A percentile compares a stretch with the other conserved stretches of the same genome.
These are phyloP conservation scores for Brenthis hecate DNA, from an alignment of 2,888 invertebrate genomes.

Conservation along the genomic window DNA sequence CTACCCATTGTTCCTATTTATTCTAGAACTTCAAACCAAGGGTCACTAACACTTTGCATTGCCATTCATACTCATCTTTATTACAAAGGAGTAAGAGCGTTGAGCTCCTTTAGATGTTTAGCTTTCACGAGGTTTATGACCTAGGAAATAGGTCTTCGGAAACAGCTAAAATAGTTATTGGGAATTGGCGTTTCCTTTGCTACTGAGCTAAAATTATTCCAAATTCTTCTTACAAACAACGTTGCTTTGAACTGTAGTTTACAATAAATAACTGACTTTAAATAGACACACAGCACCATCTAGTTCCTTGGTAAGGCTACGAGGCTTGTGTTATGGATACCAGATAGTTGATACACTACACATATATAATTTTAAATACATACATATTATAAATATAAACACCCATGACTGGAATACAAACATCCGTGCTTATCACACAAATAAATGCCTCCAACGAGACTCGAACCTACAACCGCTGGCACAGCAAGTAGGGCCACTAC, in stretches of 20 bases:
- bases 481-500: too few species aligned
- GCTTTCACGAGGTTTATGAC: constrained; percentile 24
- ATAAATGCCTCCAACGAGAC: too few species aligned
- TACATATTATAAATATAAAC: too few species aligned
- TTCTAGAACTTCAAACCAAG: background rate
- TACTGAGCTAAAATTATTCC: constrained; percentile 13
- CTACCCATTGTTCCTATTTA: too few species aligned
- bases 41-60: background rate
- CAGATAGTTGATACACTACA: too few species aligned
- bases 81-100: background rate
- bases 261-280: background rate
- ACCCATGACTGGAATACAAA: too few species aligned
- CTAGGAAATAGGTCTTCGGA: constrained; percentile 36
- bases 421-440: too few species aligned
- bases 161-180: constrained; percentile 37
- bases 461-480: too few species aligned
- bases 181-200: constrained; percentile 33
- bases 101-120: constrained; percentile 1
- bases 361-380: too few species aligned
- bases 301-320: too few species aligned
- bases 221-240: background rate
- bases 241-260: background rate
- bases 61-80: background rate
- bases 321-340: too few species aligned
- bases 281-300: too few species aligned